A percentile compares a stretch with the other conserved stretches of the same genome.
Conservation (phyloP, 2,113 vertebrate genomes). For the Coracopsis vasa region DNA sequence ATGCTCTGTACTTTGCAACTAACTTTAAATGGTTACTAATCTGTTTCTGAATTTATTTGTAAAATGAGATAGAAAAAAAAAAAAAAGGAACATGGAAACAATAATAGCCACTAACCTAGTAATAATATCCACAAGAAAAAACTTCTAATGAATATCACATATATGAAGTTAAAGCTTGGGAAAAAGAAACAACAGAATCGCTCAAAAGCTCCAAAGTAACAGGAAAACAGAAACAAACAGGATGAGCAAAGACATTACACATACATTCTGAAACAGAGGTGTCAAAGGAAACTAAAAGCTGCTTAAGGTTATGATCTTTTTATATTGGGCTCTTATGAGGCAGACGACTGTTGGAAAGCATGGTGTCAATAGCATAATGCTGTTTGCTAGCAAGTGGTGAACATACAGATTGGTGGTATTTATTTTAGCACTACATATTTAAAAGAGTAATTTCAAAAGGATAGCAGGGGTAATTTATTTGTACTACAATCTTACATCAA, state of each 20-base stretch:
- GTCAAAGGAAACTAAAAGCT: neutral
- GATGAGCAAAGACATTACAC: neutral
- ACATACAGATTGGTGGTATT: neutral
- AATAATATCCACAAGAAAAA: neutral
- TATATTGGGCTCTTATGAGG: neutral
- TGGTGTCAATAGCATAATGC: neutral
- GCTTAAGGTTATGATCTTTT: neutral
- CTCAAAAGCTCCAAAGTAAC: neutral
- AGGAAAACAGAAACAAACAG: neutral
- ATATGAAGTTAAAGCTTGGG: neutral
- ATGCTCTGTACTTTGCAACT: neutral
- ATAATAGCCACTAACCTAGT: neutral
- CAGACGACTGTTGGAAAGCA: neutral
- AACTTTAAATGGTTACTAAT: neutral
- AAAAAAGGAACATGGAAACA: neutral
- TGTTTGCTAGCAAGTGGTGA: neutral
- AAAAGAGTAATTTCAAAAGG: neutral
- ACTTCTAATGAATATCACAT: neutral
- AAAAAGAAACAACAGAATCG: neutral
- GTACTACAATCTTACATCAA: neutral
- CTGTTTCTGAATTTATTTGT: neutral
- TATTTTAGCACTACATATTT: neutral
- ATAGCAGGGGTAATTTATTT: neutral
- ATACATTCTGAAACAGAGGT: neutral
- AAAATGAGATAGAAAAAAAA: neutral